phyloP scores from a whole-genome alignment of 2,113 vertebrate species.

The Bubo bubo region DNA sequence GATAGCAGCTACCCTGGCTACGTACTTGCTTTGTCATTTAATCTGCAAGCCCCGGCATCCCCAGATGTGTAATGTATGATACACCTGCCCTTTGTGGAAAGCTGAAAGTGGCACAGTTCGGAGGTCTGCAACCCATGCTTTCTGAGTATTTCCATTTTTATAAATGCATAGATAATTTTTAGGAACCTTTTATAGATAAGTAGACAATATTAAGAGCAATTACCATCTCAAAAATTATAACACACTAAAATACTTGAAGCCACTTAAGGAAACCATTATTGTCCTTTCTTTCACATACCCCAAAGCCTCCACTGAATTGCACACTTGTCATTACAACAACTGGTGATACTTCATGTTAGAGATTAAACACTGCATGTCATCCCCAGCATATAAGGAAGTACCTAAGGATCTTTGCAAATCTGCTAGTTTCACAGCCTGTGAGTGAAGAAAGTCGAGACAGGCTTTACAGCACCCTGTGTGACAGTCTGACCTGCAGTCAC shows the following conservation, averaged over 20 bases:
- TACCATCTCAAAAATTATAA: conserved; percentile 7
- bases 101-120: neutral
- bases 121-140: neutral
- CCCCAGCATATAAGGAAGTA: neutral
- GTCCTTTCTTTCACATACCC: neutral
- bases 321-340: neutral
- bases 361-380: neutral
- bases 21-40: neutral
- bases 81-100: neutral
- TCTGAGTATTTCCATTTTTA: neutral
- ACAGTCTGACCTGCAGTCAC: neutral
- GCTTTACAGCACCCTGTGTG: fast-evolving
- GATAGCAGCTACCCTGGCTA: conserved; percentile 3
- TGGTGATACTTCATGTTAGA: neutral
- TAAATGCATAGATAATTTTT: neutral
- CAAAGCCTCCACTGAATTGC: neutral
- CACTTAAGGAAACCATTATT: neutral
- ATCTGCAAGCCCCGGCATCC: neutral
- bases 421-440: neutral
- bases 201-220: neutral
- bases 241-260: neutral
- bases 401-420: neutral
- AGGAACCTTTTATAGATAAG: neutral
- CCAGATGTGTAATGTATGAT: neutral
- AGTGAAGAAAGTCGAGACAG: neutral